A percentile compares a stretch with the other conserved stretches of the same genome.
phyloP scores from a whole-genome alignment of 2,113 vertebrate genomes.

The Cheilinus undulatus region DNA sequence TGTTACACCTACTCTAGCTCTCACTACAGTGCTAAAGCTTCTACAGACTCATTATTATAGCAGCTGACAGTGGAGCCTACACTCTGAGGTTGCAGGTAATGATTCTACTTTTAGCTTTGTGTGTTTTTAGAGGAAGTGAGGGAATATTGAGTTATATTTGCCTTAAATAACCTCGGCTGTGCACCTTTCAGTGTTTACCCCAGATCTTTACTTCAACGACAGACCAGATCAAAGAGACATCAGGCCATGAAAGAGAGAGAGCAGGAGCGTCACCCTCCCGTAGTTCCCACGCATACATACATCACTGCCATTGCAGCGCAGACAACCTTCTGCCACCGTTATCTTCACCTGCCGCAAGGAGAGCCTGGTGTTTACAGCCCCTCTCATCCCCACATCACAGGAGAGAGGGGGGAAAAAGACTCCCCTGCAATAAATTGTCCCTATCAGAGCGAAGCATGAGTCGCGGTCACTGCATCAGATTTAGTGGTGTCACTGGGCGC shows the following conservation, averaged over 20 bases:
- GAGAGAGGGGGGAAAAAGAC: constrained; percentile 33
- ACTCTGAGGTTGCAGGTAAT: constrained; percentile 1
- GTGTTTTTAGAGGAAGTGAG: background rate
- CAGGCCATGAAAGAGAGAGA: constrained; percentile 19
- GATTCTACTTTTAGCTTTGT: constrained; percentile 2
- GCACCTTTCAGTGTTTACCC: constrained; percentile 34
- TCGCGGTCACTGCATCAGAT: constrained; percentile 59
- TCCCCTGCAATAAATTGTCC: constrained; percentile 59
- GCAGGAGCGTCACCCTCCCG: constrained; percentile 3
- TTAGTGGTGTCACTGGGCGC: constrained; percentile 60
- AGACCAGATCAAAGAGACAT: constrained; percentile 51
- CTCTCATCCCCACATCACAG: constrained; percentile 60
- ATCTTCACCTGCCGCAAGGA: constrained; percentile 40
- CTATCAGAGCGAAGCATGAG: constrained; percentile 60
- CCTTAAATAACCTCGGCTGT: constrained; percentile 15
- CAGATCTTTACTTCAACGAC: constrained; percentile 49
- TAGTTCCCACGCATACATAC: constrained; percentile 58
- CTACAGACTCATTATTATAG: too few relatives aligned
- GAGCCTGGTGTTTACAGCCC: constrained; percentile 61
- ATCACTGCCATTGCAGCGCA: constrained; percentile 43
- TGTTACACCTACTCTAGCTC: too few relatives aligned
- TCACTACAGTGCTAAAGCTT: too few relatives aligned
- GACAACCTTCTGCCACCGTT: constrained; percentile 70
- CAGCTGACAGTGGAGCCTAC: too few relatives aligned
- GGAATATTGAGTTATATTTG: background rate